Evolutionary conservation across 1,140 invertebrate genomes (phyloP).

Genomic region (Brachionus rotundiformis): DNA sequence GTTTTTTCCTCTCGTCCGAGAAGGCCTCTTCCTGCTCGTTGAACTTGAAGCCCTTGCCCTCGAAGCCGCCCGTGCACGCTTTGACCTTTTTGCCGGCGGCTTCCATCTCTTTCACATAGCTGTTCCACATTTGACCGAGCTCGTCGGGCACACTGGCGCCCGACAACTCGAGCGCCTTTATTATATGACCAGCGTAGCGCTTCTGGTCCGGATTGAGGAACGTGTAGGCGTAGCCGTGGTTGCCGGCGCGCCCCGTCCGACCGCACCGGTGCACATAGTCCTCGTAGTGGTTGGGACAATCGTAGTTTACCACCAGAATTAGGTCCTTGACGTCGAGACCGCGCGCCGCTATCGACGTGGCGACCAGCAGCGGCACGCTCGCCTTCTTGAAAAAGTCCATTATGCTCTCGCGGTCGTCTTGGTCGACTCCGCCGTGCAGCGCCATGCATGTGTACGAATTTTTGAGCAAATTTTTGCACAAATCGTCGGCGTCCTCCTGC

Average conservation of each 20-base stretch:
- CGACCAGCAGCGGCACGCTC: slow-evolving; percentile 73
- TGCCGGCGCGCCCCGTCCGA: slow-evolving; percentile 81
- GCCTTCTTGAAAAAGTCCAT: slow-evolving; percentile 97
- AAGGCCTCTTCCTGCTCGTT: slow-evolving; percentile 95
- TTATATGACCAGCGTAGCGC: slow-evolving; percentile 85
- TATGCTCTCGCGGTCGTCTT: slow-evolving; percentile 95
- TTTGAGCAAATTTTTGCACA: slow-evolving; percentile 93
- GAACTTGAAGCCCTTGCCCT: slow-evolving; percentile 97
- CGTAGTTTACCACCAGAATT: slow-evolving; percentile 96
- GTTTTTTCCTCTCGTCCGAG: slow-evolving; percentile 85
- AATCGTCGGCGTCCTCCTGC: slow-evolving; percentile 90
- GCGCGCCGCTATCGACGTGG: slow-evolving; percentile 92
- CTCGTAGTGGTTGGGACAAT: slow-evolving; percentile 99
- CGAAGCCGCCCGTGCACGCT: slow-evolving; percentile 83
- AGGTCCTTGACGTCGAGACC: slow-evolving; percentile 97
- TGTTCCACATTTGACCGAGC: slow-evolving; percentile 79
- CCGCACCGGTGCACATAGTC: slow-evolving; percentile 99
- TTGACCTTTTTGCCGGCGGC: slow-evolving; percentile 88
- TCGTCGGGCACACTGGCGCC: slow-evolving; percentile 74
- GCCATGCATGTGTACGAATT: slow-evolving; percentile 92
- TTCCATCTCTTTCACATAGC: slow-evolving; percentile 82
- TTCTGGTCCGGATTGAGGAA: slow-evolving; percentile 94
- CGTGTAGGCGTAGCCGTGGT: slow-evolving; percentile 92
- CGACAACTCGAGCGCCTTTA: slow-evolving; percentile 84
- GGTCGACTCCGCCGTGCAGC: slow-evolving; percentile 97